These are phyloP conservation scores for Lichenostomus cassidix DNA, from an alignment of 2,113 vertebrate genomes.

Conservation along the genomic window DNA sequence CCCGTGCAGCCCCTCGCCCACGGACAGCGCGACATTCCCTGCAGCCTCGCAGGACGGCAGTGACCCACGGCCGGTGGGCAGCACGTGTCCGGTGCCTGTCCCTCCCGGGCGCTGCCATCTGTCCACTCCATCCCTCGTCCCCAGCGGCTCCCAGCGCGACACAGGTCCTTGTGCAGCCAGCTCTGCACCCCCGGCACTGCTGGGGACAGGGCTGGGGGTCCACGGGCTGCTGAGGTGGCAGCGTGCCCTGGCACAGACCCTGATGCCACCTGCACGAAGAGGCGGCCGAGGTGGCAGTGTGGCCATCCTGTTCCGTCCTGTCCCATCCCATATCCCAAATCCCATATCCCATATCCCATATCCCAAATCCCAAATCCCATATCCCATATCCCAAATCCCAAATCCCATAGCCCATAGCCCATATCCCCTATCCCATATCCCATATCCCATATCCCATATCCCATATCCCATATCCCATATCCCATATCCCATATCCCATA, in stretches of 20 bases:
- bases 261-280: neutral
- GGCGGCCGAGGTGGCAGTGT: fast-evolving
- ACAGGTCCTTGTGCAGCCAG: fast-evolving
- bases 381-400: too few relatives aligned
- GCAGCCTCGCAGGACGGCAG: too few relatives aligned
- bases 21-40: neutral
- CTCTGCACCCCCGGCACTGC: neutral
- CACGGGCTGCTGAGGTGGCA: neutral
- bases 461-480: neutral
- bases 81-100: neutral
- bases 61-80: neutral
- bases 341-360: neutral
- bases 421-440: too few relatives aligned
- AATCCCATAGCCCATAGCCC: too few relatives aligned
- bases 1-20: neutral
- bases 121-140: fast-evolving
- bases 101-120: neutral
- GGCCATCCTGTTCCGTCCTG: neutral
- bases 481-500: neutral
- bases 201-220: neutral
- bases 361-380: too few relatives aligned
- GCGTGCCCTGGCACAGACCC: neutral
- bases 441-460: too few relatives aligned
- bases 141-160: too few relatives aligned
- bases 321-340: neutral